Evolutionary conservation across 2,888 invertebrate genomes (phyloP), one percentile per base, ranked within the genome.

Genomic region (Chouioia cunea): DNA sequence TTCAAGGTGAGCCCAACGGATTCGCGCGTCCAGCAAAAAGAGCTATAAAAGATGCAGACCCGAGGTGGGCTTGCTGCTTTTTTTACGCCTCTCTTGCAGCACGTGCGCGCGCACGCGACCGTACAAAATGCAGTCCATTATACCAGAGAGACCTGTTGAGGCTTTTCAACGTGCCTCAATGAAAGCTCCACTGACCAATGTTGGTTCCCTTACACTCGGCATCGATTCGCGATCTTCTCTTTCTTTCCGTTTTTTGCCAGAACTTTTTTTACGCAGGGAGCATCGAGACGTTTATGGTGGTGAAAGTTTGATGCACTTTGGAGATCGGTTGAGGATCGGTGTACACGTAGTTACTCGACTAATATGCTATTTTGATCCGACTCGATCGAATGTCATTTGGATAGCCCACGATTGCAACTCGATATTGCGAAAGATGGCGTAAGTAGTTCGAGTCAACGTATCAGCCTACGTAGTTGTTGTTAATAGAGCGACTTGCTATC

Each of bases 1-100:
- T 63, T 69, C 69, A 69, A 69, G 69, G 69, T 69, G 69, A 69
- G 52, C 18, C 69, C 69, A 69, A 69, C 69, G 63, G 63, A 69
- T 54, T 59, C 12, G 50, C 50, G 18, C 63, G 63, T 59, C 16
- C 20, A 8, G 44, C 65, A 56, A 54, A 22, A 57, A 57, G 15
- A 47, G 58, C n/a, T n/a, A n/a, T n/a, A 52, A 46, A 36, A 36
- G 36, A n/a, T n/a, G n/a, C n/a, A 3, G 53, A 58, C 23, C 58
- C 53, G 12, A 50, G 27, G 27, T 27, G 27, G 27, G 62, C 50
- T 52, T 46, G 60, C 36, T 53, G 54, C 43, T 60, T 67, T 50
- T 50, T 56, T 68, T 48, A 47, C 36, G 60, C 1, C 47, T 44
- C 50, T 43, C 47, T 57, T 68, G 60, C 56, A 50, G 43, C 27